A percentile compares a stretch with the other conserved stretches of the same genome.
These are phyloP conservation scores for Marmota monax DNA, from an alignment of 2,113 vertebrate genomes.

Conservation along the genomic window DNA sequence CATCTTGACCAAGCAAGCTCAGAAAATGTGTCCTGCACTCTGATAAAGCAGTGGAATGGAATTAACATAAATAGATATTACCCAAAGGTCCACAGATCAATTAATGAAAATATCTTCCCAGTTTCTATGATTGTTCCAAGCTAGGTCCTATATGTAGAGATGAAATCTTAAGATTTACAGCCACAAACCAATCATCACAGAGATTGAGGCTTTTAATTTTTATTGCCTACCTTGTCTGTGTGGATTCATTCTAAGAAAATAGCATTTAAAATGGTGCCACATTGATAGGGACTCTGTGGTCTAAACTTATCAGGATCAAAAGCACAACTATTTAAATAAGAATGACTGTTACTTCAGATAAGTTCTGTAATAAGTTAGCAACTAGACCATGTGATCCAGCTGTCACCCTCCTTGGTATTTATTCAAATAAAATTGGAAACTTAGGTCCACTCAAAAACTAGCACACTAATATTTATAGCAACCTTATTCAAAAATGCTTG, in stretches of 20 bases:
- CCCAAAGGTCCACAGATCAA: not conserved
- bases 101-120: not conserved
- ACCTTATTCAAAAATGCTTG: not conserved
- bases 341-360: not conserved
- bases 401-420: not conserved
- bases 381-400: not conserved
- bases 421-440: not conserved
- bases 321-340: not conserved
- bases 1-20: not conserved
- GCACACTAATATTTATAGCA: not conserved
- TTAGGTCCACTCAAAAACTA: not conserved
- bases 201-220: not conserved
- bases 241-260: not conserved
- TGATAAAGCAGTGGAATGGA: not conserved
- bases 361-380: not conserved
- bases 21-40: not conserved
- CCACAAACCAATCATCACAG: not conserved
- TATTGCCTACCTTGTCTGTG: not conserved
- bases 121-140: not conserved
- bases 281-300: not conserved
- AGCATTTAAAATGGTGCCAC: not conserved
- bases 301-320: not conserved
- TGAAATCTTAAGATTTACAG: not conserved
- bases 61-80: not conserved
- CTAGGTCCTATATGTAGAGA: not conserved